phyloP scores from a whole-genome alignment of 2,888 invertebrate species.

The Andrena camellia region DNA sequence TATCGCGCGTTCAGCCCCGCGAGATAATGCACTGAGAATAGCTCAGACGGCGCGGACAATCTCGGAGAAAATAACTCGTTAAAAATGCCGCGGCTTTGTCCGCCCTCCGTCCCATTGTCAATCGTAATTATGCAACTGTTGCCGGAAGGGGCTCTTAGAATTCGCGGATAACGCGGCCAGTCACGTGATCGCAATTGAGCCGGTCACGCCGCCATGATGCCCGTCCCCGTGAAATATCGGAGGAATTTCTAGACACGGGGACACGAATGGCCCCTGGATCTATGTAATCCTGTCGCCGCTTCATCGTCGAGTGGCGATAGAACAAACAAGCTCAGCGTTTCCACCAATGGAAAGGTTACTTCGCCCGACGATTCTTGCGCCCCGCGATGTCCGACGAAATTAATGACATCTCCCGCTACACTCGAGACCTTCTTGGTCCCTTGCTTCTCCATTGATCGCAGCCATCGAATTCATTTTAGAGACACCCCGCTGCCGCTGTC shows the following conservation, averaged over 20 bases:
- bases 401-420: slow-evolving; percentile 43
- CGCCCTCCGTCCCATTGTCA: neutral
- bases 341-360: slow-evolving; percentile 34
- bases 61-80: slow-evolving; percentile 50
- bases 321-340: slow-evolving; percentile 49
- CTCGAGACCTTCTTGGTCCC: slow-evolving; percentile 19
- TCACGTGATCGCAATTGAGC: slow-evolving; percentile 4
- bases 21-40: slow-evolving; percentile 26
- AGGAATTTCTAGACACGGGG: neutral
- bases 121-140: slow-evolving; percentile 44
- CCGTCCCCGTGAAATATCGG: slow-evolving; percentile 2
- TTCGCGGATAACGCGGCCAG: slow-evolving; percentile 8
- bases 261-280: slow-evolving; percentile 9
- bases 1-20: slow-evolving; percentile 7
- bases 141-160: slow-evolving; percentile 28
- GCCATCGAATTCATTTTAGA: slow-evolving; percentile 44
- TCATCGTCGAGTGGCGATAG: slow-evolving; percentile 38
- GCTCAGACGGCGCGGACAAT: slow-evolving; percentile 5
- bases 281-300: slow-evolving; percentile 27
- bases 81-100: slow-evolving; percentile 39
- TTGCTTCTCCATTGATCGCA: slow-evolving; percentile 26
- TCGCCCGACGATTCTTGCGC: slow-evolving; percentile 29
- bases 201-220: slow-evolving; percentile 1
- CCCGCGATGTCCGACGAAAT: slow-evolving; percentile 37
- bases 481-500: slow-evolving; percentile 5